These are phyloP conservation scores for Bergia puertoricense DNA, from an alignment of 92 coral and sea anemone genomes.

Conservation along the genomic window DNA sequence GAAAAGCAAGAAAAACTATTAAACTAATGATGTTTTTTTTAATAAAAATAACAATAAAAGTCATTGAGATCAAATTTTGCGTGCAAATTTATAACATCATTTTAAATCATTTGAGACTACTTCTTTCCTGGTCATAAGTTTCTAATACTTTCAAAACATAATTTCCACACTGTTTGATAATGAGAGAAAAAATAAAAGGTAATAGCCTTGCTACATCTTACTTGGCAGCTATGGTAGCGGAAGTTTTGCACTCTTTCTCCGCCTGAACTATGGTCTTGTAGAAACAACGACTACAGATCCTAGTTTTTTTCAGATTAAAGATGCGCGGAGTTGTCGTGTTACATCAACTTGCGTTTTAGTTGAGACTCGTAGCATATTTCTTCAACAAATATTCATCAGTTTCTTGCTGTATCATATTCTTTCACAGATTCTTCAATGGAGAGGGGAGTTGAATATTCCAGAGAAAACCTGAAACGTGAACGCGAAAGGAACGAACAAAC, in stretches of 20 bases:
- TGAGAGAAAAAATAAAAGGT: too few relatives aligned
- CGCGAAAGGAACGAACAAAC: slow-evolving; percentile 51
- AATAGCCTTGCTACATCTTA: neutral
- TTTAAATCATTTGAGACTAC: too few relatives aligned
- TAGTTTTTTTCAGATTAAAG: neutral
- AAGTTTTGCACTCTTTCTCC: neutral
- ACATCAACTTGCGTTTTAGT: neutral
- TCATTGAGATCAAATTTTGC: too few relatives aligned
- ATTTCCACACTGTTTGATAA: too few relatives aligned
- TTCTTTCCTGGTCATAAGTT: too few relatives aligned
- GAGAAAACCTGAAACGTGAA: slow-evolving; percentile 70
- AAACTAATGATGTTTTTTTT: too few relatives aligned
- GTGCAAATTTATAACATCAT: too few relatives aligned
- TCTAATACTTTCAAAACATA: too few relatives aligned
- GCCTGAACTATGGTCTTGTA: too few relatives aligned
- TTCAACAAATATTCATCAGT: neutral
- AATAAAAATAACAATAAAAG: too few relatives aligned
- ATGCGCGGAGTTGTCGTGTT: neutral
- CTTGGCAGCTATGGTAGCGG: neutral
- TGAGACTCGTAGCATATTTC: neutral
- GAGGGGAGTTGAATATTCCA: slow-evolving; percentile 52
- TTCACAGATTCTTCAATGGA: slow-evolving; percentile 72
- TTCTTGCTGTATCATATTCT: neutral
- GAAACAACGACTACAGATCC: too few relatives aligned
- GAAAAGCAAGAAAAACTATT: too few relatives aligned